A percentile compares a stretch with the other conserved stretches of the same genome.
Evolutionary conservation across 2,888 invertebrate genomes (phyloP).

Genomic region (Chymomyza caudatula): DNA sequence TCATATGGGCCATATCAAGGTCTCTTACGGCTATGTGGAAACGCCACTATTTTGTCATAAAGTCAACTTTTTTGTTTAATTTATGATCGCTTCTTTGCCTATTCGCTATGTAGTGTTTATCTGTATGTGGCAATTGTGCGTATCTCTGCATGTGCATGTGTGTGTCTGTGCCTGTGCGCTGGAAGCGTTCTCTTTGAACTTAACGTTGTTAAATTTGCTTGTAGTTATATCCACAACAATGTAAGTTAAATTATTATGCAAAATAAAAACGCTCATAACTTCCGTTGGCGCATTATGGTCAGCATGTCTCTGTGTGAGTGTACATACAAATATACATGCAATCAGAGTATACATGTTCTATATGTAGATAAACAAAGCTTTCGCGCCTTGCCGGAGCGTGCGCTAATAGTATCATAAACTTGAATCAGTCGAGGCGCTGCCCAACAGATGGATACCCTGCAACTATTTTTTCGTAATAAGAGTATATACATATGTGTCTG

Average conservation of each 20-base stretch:
- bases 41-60: neutral
- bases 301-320: conserved; percentile 10
- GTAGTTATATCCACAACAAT: conserved; percentile 36
- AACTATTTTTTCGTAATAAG: too few relatives aligned
- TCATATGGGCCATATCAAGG: conserved; percentile 5
- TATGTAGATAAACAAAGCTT: conserved; percentile 4
- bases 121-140: conserved; percentile 8
- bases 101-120: conserved; percentile 50
- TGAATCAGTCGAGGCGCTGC: too few relatives aligned
- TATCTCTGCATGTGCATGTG: conserved; percentile 4
- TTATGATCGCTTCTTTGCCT: conserved; percentile 41
- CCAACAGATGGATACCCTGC: too few relatives aligned
- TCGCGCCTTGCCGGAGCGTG: conserved; percentile 42
- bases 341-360: conserved; percentile 1
- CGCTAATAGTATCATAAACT: too few relatives aligned
- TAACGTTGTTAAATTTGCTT: conserved; percentile 26
- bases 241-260: conserved; percentile 71
- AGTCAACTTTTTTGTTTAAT: conserved; percentile 59
- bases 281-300: conserved; percentile 59
- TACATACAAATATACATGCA: conserved; percentile 11
- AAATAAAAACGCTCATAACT: conserved; percentile 70
- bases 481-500: too few relatives aligned
- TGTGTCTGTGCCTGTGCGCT: conserved; percentile 24
- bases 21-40: conserved; percentile 1
- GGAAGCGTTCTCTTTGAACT: conserved; percentile 49